Evolutionary conservation across 2,797 vertebrate species (phyloP).

Genomic region (Dromococcyx pavoninus): DNA sequence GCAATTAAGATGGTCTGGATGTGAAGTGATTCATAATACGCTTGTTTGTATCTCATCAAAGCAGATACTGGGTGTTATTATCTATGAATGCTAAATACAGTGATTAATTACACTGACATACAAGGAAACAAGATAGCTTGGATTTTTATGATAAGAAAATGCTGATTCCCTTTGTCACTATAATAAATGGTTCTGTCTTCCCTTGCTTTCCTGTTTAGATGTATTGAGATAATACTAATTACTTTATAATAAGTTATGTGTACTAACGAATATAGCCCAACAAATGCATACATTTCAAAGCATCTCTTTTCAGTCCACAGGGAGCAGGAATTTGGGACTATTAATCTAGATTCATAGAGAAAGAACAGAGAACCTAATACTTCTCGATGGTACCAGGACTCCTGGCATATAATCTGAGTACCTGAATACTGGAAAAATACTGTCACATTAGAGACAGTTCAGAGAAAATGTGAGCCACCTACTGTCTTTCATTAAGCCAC

Average conservation of each 20-base stretch:
- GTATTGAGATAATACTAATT: slow-evolving; percentile 61
- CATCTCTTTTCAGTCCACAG: background rate
- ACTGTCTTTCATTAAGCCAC: slow-evolving; percentile 20
- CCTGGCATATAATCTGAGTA: background rate
- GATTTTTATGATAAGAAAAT: slow-evolving; percentile 69
- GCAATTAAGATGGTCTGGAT: slow-evolving; percentile 39
- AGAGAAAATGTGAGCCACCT: background rate
- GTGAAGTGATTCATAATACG: slow-evolving; percentile 54
- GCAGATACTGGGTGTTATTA: slow-evolving; percentile 39
- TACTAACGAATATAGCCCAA: background rate
- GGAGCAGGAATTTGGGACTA: background rate
- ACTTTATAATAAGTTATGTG: slow-evolving; percentile 45
- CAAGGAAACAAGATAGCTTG: slow-evolving; percentile 69
- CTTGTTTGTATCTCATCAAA: slow-evolving; percentile 62
- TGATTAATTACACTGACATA: slow-evolving; percentile 66
- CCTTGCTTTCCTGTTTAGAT: slow-evolving; percentile 58
- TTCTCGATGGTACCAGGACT: background rate
- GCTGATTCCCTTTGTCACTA: slow-evolving; percentile 62
- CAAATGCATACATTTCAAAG: slow-evolving; percentile 12
- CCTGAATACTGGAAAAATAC: background rate
- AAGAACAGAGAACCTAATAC: background rate
- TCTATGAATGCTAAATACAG: slow-evolving; percentile 60
- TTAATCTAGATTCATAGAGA: background rate
- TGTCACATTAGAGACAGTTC: background rate
- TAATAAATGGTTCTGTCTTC: slow-evolving; percentile 65